Conservation (phyloP, 2,113 vertebrate species). For the Zosterops japonicus region DNA sequence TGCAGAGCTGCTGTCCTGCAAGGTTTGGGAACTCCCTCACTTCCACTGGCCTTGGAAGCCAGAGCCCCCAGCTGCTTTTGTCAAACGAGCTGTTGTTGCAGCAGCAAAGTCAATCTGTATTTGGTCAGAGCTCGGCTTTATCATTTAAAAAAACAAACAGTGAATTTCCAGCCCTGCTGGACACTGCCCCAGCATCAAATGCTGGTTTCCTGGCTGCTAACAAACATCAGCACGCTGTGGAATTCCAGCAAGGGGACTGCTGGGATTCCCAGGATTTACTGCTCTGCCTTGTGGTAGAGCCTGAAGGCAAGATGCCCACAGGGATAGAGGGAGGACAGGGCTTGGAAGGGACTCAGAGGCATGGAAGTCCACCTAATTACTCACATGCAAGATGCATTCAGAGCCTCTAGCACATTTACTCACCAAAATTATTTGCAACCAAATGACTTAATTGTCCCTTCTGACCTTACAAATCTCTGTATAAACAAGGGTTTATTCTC, state of each 20-base stretch:
- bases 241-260: background rate
- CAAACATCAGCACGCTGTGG: background rate
- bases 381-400: background rate
- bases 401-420: background rate
- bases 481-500: constrained; percentile 40
- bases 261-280: background rate
- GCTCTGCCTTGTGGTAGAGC: background rate
- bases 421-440: background rate
- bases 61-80: background rate
- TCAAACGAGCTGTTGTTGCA: background rate
- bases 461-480: constrained; percentile 26
- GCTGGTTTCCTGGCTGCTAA: constrained; percentile 47
- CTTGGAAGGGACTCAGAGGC: background rate
- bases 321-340: background rate
- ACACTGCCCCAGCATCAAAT: constrained; percentile 8
- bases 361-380: background rate
- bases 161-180: constrained; percentile 36
- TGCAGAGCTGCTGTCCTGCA: background rate
- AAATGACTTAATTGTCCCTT: constrained; percentile 33
- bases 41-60: constrained; percentile 17
- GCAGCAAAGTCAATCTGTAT: constrained; percentile 32
- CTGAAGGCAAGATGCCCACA: background rate
- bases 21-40: background rate
- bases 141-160: constrained; percentile 46
- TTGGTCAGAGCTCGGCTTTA: constrained; percentile 38